Evolutionary conservation across 2,888 invertebrate species (phyloP).

Genomic region (Pheosia tremula): DNA sequence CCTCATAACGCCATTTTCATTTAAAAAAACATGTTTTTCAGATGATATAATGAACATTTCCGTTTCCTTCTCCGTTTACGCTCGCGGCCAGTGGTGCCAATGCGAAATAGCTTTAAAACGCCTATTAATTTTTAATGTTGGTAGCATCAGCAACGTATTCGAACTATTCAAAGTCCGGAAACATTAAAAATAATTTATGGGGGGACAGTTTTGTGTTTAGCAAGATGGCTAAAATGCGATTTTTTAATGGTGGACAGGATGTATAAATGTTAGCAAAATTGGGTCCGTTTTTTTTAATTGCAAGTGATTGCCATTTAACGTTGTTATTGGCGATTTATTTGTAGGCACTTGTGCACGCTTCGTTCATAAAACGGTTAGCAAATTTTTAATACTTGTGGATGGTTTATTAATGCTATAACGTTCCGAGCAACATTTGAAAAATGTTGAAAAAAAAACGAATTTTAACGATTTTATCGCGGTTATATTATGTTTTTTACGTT

Average conservation of each 20-base stretch:
- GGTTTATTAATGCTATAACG: constrained; percentile 12
- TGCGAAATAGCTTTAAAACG: constrained; percentile 80
- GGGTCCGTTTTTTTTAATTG: constrained; percentile 61
- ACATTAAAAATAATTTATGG: constrained; percentile 81
- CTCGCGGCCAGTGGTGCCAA: constrained; percentile 61
- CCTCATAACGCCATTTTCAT: constrained; percentile 68
- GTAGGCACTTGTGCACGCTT: constrained; percentile 23
- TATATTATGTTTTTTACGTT: too few species aligned
- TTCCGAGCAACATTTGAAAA: constrained; percentile 14
- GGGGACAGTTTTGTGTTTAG: constrained; percentile 73
- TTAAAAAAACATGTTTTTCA: constrained; percentile 60
- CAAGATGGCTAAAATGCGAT: constrained; percentile 75
- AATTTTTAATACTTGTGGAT: constrained; percentile 36
- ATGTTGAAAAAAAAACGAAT: too few species aligned
- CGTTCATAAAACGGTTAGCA: constrained; percentile 31
- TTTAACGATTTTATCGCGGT: too few species aligned
- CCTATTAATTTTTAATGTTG: constrained; percentile 78
- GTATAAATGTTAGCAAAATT: constrained; percentile 75
- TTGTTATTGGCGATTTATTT: constrained; percentile 35
- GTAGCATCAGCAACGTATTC: constrained; percentile 72
- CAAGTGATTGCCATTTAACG: constrained; percentile 50
- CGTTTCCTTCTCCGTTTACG: constrained; percentile 69
- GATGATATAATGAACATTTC: constrained; percentile 76
- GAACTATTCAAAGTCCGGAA: constrained; percentile 74
- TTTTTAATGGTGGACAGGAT: constrained; percentile 69